Conservation (phyloP, 1,140 invertebrate species). For the Saccostrea glomerata region DNA sequence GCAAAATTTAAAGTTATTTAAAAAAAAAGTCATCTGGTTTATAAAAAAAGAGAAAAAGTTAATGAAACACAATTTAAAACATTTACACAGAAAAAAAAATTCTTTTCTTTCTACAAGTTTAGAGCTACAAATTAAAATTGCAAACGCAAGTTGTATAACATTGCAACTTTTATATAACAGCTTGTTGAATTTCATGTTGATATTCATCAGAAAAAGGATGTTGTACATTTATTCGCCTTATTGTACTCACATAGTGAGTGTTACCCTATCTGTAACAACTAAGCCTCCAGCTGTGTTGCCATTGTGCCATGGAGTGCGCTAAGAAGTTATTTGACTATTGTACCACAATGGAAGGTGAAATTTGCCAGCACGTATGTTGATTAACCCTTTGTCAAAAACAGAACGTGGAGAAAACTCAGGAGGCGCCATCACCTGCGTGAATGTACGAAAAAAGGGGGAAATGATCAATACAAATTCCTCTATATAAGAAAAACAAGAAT, state of each 20-base stretch:
- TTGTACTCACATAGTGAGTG: not conserved
- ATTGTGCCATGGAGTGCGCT: not conserved
- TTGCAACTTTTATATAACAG: not conserved
- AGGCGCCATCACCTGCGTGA: not conserved
- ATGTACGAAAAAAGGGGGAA: not conserved
- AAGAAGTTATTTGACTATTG: constrained; percentile 1
- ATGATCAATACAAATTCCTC: not conserved
- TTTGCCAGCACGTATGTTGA: constrained; percentile 25
- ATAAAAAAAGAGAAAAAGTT: not conserved
- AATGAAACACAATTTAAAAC: not conserved
- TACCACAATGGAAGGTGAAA: not conserved
- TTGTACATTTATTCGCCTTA: not conserved
- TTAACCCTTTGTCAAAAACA: constrained; percentile 11
- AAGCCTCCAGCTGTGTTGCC: not conserved
- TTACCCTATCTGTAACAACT: not conserved
- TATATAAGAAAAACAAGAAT: not conserved
- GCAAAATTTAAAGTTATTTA: too few species aligned
- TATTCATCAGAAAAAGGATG: not conserved
- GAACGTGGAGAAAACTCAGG: not conserved
- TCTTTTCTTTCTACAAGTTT: not conserved
- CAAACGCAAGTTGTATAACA: not conserved
- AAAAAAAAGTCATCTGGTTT: too few species aligned
- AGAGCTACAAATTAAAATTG: not conserved
- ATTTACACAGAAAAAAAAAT: not conserved
- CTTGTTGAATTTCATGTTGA: not conserved